These are phyloP conservation scores for Drosophila quasianomalipes DNA, from an alignment of 2,888 invertebrate genomes.

Conservation along the genomic window DNA sequence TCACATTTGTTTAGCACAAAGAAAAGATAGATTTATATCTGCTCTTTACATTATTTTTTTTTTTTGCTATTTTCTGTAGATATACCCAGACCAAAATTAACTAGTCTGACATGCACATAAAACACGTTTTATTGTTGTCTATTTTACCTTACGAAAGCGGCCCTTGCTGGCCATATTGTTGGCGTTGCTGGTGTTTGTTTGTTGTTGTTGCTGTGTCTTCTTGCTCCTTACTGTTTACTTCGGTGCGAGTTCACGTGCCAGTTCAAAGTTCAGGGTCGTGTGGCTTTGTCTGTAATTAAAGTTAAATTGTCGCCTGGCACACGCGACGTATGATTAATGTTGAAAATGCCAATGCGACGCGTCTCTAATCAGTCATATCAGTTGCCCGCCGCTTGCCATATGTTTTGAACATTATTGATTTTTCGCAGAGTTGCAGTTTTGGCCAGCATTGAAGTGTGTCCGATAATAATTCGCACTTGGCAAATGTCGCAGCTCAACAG, in stretches of 20 bases:
- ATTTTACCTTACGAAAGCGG: conserved; percentile 65
- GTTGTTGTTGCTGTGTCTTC: conserved; percentile 3
- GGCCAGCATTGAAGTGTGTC: conserved; percentile 1
- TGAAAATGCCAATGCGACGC: conserved; percentile 13
- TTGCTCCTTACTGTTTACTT: conserved; percentile 31
- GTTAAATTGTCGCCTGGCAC: conserved; percentile 54
- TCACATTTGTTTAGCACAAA: neutral
- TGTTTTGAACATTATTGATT: conserved; percentile 64
- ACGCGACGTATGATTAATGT: conserved; percentile 75
- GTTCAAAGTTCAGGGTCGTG: conserved; percentile 73
- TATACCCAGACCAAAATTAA: too few relatives aligned
- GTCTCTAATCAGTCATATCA: conserved; percentile 54
- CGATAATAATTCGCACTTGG: neutral
- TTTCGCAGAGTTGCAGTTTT: conserved; percentile 55
- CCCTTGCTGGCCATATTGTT: conserved; percentile 66
- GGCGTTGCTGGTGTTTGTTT: conserved; percentile 6
- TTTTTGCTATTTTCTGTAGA: neutral
- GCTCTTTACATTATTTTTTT: neutral
- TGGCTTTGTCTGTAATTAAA: conserved; percentile 55
- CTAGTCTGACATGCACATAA: neutral
- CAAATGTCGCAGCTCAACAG: conserved; percentile 40
- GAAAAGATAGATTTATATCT: neutral
- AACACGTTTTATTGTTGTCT: conserved; percentile 13
- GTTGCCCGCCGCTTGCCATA: conserved; percentile 46
- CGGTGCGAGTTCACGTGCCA: conserved; percentile 66